Conservation (phyloP, 2,888 invertebrate species). For the Catocala fraxini region DNA sequence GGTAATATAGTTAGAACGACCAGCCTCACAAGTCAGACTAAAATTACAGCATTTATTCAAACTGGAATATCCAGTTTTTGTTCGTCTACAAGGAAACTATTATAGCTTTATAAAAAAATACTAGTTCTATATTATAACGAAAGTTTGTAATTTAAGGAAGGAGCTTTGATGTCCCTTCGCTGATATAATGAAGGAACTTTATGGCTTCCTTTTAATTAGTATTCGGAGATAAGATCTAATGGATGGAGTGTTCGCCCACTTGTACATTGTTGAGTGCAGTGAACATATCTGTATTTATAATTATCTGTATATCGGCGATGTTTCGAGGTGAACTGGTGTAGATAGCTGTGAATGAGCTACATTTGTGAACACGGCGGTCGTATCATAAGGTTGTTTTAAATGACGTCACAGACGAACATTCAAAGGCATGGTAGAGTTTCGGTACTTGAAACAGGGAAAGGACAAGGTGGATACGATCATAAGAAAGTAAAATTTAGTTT, state of each 20-base stretch:
- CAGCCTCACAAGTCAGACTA: constrained; percentile 16
- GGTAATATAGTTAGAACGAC: constrained; percentile 14
- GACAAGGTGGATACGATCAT: not conserved
- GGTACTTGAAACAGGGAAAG: not conserved
- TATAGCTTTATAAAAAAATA: constrained; percentile 11
- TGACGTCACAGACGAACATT: constrained; percentile 20
- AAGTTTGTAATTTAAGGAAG: constrained; percentile 11
- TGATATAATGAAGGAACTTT: not conserved
- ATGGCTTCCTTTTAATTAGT: constrained; percentile 23
- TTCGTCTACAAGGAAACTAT: constrained; percentile 28
- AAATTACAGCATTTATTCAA: constrained; percentile 10
- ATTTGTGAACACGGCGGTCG: constrained; percentile 37
- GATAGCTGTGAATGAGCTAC: constrained; percentile 26
- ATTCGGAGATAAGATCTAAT: constrained; percentile 38
- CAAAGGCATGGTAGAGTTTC: not conserved
- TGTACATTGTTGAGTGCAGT: constrained; percentile 30
- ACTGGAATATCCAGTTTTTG: constrained; percentile 32
- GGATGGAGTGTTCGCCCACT: constrained; percentile 37
- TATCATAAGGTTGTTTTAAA: constrained; percentile 25
- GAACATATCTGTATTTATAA: constrained; percentile 33
- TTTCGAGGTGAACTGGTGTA: constrained; percentile 48
- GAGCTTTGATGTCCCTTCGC: constrained; percentile 3
- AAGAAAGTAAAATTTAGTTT: not conserved
- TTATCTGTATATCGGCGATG: constrained; percentile 37
- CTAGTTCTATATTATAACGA: too few species aligned